Evolutionary conservation across 2,113 vertebrate species (phyloP), one percentile per base, ranked within the genome.

Genomic region (Oenanthe melanoleuca): DNA sequence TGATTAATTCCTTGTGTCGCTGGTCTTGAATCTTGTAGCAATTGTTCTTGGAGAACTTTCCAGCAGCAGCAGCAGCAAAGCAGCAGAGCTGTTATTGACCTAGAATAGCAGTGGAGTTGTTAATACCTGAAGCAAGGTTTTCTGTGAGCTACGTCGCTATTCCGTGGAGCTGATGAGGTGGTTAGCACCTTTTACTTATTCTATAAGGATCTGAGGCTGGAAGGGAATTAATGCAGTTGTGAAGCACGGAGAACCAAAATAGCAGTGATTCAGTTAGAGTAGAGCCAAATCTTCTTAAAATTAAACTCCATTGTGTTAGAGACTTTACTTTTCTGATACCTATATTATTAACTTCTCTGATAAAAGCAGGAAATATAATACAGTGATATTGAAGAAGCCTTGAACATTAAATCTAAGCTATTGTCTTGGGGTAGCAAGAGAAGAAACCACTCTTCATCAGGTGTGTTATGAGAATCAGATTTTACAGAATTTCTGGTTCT

Each of bases 291-390:
- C 88, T 85, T 95, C 91, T 95, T 89, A 94, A 93, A 94, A 95
- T 91, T 93, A 97, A 96, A 92, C 88, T 97, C 69, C 63, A 82
- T 95, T 96, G 92, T 95, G 79, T 94, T 95, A 88, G 77, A 86
- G 91, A 95, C 89, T 92, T 95, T 86, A 79, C 67, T 92, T 97
- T 93, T 97, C 75, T 94, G 96, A 95, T 96, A 88, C 73, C 84
- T 97, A 57, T 95, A 74, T 96, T 97, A 96, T 96, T 96, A 97
- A 78, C 85, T 93, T 97, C 79, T 80, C 84, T 95, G 94, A 88
- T 95, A 95, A 92, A 80, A 93, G 78, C 56, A 80, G 73, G 79
- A 80, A 96, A 88, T 89, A 65, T 84, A 95, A 95, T 94, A 90
- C 66, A 87, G 85, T 84, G 66, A 75, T 96, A 93, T 66, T 97